Percentiles rank a stretch among this genome's conserved stretches.
Conservation (phyloP, 2,797 vertebrate genomes). For the Halcyon leucocephala region DNA sequence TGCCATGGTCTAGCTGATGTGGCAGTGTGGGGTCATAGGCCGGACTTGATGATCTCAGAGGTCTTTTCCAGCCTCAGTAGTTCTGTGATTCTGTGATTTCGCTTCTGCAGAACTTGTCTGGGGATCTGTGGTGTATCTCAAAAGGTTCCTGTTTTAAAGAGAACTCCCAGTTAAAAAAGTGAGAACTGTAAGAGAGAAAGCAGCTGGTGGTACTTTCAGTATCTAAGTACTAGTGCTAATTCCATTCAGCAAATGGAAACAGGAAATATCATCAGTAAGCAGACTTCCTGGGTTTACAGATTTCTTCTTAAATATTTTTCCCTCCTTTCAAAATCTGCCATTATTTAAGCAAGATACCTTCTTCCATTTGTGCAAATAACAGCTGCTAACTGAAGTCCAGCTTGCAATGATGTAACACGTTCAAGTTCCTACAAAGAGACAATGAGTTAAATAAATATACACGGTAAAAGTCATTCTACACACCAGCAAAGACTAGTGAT, state of each 20-base stretch:
- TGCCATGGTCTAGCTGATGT: no score
- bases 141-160: background rate
- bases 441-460: background rate
- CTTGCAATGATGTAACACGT: constrained; percentile 93
- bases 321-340: background rate
- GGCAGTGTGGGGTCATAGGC: no score
- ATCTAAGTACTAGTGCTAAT: background rate
- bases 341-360: constrained; percentile 80
- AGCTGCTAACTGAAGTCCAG: constrained; percentile 92
- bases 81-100: background rate
- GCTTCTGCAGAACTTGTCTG: background rate
- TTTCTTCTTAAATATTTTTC: background rate
- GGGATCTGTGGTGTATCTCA: background rate
- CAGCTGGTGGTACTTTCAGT: background rate
- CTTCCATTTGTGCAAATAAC: constrained; percentile 97
- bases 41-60: no score
- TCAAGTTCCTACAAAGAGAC: constrained; percentile 89
- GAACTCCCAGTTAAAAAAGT: background rate
- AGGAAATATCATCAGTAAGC: background rate
- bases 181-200: background rate
- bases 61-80: no score
- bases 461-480: background rate
- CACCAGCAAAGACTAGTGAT: background rate
- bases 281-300: background rate
- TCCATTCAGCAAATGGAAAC: background rate